A percentile compares a stretch with the other conserved stretches of the same genome.
Evolutionary conservation across 2,888 invertebrate genomes (phyloP).

Genomic region (Lutraria lutraria): DNA sequence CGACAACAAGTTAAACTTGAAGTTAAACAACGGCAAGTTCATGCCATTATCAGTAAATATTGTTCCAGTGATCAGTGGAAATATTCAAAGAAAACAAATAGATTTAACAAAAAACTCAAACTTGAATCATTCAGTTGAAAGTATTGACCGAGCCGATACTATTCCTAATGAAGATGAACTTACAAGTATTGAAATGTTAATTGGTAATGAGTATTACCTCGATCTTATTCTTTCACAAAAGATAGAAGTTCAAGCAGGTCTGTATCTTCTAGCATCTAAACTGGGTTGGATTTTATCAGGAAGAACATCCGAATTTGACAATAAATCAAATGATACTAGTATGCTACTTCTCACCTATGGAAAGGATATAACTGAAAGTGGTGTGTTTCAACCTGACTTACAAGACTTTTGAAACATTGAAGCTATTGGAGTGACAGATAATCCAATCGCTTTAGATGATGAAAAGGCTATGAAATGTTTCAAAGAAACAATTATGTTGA

Average conservation of each 20-base stretch:
- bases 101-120: conserved; percentile 38
- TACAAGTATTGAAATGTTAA: conserved; percentile 38
- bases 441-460: conserved; percentile 18
- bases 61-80: conserved; percentile 39
- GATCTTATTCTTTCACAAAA: conserved; percentile 31
- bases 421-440: conserved; percentile 20
- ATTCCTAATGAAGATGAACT: conserved; percentile 33
- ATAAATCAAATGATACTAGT: conserved; percentile 8
- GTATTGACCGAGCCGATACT: conserved; percentile 48
- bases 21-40: conserved; percentile 30
- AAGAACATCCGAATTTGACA: conserved; percentile 7
- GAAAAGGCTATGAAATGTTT: conserved; percentile 42
- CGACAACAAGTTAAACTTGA: conserved; percentile 11
- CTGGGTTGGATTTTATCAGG: conserved; percentile 18
- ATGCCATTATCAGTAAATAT: conserved; percentile 33
- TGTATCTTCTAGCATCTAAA: conserved; percentile 49
- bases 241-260: conserved; percentile 15
- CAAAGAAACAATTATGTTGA: conserved; percentile 38
- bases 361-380: not conserved
- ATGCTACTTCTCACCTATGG: conserved; percentile 31
- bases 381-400: conserved; percentile 22
- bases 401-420: conserved; percentile 45
- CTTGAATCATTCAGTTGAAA: conserved; percentile 20
- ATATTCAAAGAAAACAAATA: conserved; percentile 20
- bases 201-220: conserved; percentile 30